Evolutionary conservation across 2,113 vertebrate species (phyloP).

Genomic region (Nesoenas mayeri): DNA sequence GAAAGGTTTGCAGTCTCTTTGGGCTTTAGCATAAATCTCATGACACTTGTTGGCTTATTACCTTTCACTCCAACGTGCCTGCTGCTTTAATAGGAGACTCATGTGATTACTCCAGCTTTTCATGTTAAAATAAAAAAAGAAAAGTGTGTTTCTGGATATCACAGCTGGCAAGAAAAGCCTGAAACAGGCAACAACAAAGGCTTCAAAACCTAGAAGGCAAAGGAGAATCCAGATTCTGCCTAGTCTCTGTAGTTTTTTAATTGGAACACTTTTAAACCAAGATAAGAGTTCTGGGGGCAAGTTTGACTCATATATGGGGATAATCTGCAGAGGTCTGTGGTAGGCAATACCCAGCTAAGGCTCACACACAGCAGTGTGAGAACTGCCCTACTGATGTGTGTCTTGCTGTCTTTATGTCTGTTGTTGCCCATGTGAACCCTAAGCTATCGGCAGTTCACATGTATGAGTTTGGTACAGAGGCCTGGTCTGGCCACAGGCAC

Average conservation of each 20-base stretch:
- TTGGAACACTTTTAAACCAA: background rate
- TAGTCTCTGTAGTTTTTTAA: background rate
- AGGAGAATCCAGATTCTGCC: background rate
- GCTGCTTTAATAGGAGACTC: background rate
- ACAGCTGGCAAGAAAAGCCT: background rate
- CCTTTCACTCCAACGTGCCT: background rate
- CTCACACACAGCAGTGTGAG: background rate
- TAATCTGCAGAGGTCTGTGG: background rate
- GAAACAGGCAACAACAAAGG: background rate
- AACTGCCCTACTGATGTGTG: background rate
- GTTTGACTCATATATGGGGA: background rate
- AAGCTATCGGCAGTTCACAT: background rate
- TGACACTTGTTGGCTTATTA: constrained; percentile 22
- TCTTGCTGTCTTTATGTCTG: background rate
- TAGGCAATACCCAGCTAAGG: background rate
- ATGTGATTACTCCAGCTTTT: background rate
- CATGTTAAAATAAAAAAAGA: background rate
- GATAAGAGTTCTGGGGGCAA: background rate
- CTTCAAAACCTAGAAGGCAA: constrained; percentile 1
- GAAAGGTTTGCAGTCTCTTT: background rate
- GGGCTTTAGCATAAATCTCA: constrained; percentile 11
- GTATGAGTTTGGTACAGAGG: background rate
- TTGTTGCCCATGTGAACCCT: background rate
- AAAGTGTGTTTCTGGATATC: background rate
- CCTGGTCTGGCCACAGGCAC: background rate